A percentile compares a stretch with the other conserved stretches of the same genome.
phyloP scores from a whole-genome alignment of 2,888 invertebrate genomes.

The Diaphora mendica region DNA sequence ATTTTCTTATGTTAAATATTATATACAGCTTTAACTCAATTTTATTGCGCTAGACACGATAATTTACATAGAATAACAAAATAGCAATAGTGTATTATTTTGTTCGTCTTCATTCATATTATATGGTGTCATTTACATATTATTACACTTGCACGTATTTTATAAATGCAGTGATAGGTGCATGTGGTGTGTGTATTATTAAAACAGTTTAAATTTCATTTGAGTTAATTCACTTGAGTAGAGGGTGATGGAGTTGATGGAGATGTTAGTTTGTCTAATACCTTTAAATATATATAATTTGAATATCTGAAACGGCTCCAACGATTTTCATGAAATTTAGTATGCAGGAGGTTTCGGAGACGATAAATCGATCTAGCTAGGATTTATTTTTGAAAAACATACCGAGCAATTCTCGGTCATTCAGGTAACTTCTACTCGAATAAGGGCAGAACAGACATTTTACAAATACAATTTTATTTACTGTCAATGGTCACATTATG shows the following conservation, averaged over 20 bases:
- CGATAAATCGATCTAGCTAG: too few relatives aligned
- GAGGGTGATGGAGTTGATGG: neutral
- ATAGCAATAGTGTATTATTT: neutral
- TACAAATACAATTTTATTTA: too few relatives aligned
- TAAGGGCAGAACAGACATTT: neutral
- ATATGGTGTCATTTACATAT: neutral
- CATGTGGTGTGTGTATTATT: neutral
- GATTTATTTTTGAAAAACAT: too few relatives aligned
- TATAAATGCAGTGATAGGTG: neutral
- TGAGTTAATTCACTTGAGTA: neutral
- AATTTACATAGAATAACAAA: slow-evolving; percentile 13
- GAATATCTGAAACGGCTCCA: too few relatives aligned
- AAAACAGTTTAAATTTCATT: neutral
- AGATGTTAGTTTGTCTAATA: too few relatives aligned
- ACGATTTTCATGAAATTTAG: too few relatives aligned
- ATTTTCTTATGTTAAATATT: neutral
- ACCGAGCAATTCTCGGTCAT: too few relatives aligned
- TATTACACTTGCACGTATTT: neutral
- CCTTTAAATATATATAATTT: too few relatives aligned
- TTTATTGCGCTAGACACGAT: slow-evolving; percentile 3
- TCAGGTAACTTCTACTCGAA: too few relatives aligned
- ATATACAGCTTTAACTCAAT: neutral
- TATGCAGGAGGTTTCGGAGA: too few relatives aligned
- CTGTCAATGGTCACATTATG: too few relatives aligned
- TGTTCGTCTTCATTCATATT: neutral